Evolutionary conservation across 2,113 vertebrate species (phyloP).

Genomic region (Marmota flaviventris): DNA sequence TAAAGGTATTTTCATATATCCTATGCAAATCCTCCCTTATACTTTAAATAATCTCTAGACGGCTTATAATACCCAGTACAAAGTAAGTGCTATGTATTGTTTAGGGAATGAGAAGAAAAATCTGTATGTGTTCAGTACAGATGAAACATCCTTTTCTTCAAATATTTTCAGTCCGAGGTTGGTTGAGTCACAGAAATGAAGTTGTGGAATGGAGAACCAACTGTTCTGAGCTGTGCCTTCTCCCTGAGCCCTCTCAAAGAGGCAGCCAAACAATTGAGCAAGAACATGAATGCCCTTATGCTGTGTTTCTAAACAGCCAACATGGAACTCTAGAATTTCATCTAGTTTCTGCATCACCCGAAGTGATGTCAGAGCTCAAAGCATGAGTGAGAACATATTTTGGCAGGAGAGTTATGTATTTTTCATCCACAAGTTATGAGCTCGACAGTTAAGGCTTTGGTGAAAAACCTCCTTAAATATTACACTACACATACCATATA

Average conservation of each 20-base stretch:
- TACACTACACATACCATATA: background rate
- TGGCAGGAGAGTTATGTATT: constrained; percentile 11
- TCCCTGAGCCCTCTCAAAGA: background rate
- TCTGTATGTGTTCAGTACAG: background rate
- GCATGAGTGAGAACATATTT: constrained; percentile 22
- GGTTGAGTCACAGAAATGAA: background rate
- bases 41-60: background rate
- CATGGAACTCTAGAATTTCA: background rate
- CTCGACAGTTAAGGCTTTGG: background rate
- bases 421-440: constrained; percentile 30
- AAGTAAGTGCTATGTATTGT: background rate
- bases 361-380: constrained; percentile 9
- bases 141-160: background rate
- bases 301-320: constrained; percentile 39
- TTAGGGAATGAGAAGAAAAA: background rate
- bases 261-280: background rate
- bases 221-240: background rate
- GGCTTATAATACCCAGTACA: too few species aligned
- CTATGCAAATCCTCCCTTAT: background rate
- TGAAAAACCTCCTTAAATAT: background rate
- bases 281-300: background rate
- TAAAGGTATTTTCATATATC: background rate
- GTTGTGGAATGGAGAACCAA: background rate
- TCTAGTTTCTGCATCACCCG: background rate
- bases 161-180: background rate